phyloP scores from a whole-genome alignment of 2,797 vertebrate species.

The Amblyraja radiata region DNA sequence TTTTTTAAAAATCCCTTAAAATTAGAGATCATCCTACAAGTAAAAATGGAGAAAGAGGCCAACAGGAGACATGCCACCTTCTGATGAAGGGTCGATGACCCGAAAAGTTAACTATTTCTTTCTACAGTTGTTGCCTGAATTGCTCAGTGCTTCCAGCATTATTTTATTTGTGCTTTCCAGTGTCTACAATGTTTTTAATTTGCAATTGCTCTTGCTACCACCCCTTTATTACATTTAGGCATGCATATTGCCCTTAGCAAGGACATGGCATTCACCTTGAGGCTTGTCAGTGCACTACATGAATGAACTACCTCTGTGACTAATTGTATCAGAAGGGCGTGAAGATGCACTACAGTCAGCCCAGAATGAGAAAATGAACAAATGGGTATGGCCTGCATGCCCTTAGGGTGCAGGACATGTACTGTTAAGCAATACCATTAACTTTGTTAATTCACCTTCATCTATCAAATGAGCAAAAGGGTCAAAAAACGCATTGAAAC shows the following conservation, averaged over 20 bases:
- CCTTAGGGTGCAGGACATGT: not conserved
- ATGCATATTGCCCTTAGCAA: slow-evolving; percentile 25
- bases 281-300: slow-evolving; percentile 9
- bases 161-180: no score
- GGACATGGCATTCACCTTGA: slow-evolving; percentile 29
- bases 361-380: slow-evolving; percentile 18
- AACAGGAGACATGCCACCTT: not conserved
- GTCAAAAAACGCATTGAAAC: slow-evolving; percentile 40
- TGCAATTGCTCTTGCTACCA: not conserved
- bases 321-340: slow-evolving; percentile 77
- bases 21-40: not conserved
- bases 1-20: no score
- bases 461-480: slow-evolving; percentile 53
- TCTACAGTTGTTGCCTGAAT: no score
- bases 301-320: slow-evolving; percentile 46
- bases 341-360: slow-evolving; percentile 61
- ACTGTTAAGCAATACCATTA: slow-evolving; percentile 49
- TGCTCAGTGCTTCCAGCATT: no score
- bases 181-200: no score
- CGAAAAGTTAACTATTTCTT: no score
- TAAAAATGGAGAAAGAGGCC: not conserved
- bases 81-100: no score
- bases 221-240: not conserved
- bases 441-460: slow-evolving; percentile 51
- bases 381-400: not conserved